A percentile compares a stretch with the other conserved stretches of the same genome.
Conservation (phyloP, 2,797 vertebrate species). For the Hoplostethus mediterraneus region DNA sequence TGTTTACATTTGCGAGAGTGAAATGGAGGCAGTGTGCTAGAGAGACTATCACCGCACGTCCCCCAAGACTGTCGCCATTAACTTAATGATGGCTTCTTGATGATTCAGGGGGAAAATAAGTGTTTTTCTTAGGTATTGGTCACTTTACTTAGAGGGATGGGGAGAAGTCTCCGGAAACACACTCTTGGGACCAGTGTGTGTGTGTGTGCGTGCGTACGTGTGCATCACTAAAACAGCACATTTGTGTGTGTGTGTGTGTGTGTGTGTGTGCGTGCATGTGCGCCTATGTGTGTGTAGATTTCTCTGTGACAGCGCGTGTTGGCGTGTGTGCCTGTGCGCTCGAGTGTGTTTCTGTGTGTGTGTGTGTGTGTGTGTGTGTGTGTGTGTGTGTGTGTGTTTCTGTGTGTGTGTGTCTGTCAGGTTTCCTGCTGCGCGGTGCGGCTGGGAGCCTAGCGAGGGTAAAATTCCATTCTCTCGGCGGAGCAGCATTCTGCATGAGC, state of each 20-base stretch:
- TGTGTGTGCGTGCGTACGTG: slow-evolving; percentile 12
- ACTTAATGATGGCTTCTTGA: slow-evolving; percentile 79
- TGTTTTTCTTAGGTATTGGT: slow-evolving; percentile 73
- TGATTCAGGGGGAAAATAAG: slow-evolving; percentile 75
- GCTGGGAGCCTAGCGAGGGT: slow-evolving; percentile 90
- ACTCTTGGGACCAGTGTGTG: slow-evolving; percentile 54
- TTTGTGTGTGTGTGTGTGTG: slow-evolving; percentile 41
- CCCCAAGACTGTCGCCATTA: slow-evolving; percentile 71
- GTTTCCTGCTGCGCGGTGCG: slow-evolving; percentile 85
- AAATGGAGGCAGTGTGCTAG: slow-evolving; percentile 57
- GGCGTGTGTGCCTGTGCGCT: slow-evolving; percentile 27
- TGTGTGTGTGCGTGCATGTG: slow-evolving; percentile 18
- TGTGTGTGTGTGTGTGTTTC: slow-evolving; percentile 6
- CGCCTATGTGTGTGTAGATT: slow-evolving; percentile 24
- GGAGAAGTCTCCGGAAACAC: slow-evolving; percentile 55
- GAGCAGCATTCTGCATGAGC: slow-evolving; percentile 94
- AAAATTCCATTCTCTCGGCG: slow-evolving; percentile 95
- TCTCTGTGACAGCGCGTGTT: slow-evolving; percentile 58
- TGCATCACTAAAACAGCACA: neutral
- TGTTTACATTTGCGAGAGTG: slow-evolving; percentile 66
- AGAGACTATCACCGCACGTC: slow-evolving; percentile 58
- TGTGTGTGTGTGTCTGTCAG: slow-evolving; percentile 65
- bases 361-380: slow-evolving; percentile 7
- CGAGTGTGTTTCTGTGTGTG: slow-evolving; percentile 5
- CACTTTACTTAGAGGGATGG: slow-evolving; percentile 69